Percentiles rank a stretch among this genome's conserved stretches.
Evolutionary conservation across 2,797 vertebrate genomes (phyloP).

Genomic region (Pangasius djambal): DNA sequence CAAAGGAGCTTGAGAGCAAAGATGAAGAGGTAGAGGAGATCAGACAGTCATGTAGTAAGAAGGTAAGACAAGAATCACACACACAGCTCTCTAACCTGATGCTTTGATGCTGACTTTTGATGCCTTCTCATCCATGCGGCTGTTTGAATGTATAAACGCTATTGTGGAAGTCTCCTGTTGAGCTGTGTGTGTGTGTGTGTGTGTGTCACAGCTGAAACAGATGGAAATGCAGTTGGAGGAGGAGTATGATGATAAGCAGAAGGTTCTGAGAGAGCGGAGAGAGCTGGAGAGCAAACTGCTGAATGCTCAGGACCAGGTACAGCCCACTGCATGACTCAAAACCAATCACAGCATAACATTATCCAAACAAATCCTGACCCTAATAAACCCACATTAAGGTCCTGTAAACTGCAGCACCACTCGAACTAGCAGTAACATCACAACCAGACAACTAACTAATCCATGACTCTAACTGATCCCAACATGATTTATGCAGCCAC

Average conservation of each 20-base stretch:
- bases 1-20: slow-evolving; percentile 93
- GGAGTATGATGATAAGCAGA: slow-evolving; percentile 96
- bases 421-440: not conserved
- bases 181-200: not conserved
- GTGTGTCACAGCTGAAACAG: slow-evolving; percentile 85
- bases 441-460: not conserved
- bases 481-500: not conserved
- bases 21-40: slow-evolving; percentile 98
- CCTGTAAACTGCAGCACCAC: not conserved
- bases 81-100: not conserved
- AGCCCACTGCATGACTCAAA: not conserved
- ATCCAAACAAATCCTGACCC: not conserved
- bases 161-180: not conserved
- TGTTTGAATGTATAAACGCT: slow-evolving; percentile 21
- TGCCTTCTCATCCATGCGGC: not conserved
- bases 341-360: not conserved
- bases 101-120: not conserved
- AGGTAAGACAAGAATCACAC: slow-evolving; percentile 74
- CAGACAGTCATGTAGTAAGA: slow-evolving; percentile 93
- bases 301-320: slow-evolving; percentile 89
- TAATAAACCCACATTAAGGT: not conserved
- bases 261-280: slow-evolving; percentile 89
- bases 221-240: slow-evolving; percentile 97
- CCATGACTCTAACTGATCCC: not conserved
- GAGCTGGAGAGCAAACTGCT: slow-evolving; percentile 91